phyloP scores from a whole-genome alignment of 2,888 invertebrate genomes.

The Rotaria macrura region DNA sequence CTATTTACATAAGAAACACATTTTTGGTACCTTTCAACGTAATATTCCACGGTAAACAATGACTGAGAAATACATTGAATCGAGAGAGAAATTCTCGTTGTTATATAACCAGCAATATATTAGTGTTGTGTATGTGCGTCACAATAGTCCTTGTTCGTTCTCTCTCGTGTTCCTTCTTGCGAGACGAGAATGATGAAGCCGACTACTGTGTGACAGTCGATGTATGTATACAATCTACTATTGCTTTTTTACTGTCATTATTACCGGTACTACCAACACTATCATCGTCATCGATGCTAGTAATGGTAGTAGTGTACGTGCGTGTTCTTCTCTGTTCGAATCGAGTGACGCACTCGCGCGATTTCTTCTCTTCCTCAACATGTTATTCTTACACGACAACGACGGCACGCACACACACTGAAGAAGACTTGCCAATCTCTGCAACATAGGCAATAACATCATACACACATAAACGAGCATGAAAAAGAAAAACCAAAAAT shows the following conservation, averaged over 20 bases:
- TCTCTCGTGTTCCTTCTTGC: not conserved
- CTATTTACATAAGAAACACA: not conserved
- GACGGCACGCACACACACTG: not conserved
- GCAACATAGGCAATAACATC: not conserved
- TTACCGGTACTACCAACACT: not conserved
- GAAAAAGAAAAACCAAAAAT: not conserved
- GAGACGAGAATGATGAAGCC: not conserved
- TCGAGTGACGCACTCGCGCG: not conserved
- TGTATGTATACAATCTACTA: not conserved
- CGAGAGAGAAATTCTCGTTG: not conserved
- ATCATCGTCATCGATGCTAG: not conserved
- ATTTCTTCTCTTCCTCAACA: not conserved
- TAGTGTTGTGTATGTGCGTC: not conserved
- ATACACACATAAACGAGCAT: not conserved
- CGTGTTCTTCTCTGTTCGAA: not conserved
- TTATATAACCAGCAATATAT: not conserved
- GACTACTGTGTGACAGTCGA: not conserved
- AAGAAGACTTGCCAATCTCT: not conserved
- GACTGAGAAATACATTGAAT: not conserved
- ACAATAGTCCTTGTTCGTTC: not conserved
- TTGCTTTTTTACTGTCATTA: not conserved
- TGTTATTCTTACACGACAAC: not conserved
- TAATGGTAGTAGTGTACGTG: not conserved
- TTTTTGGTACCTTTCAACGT: too few relatives aligned
- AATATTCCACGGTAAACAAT: not conserved